These are phyloP conservation scores for Catalaphyllia jardinei DNA, from an alignment of 64 coral and sea anemone genomes.

Conservation along the genomic window DNA sequence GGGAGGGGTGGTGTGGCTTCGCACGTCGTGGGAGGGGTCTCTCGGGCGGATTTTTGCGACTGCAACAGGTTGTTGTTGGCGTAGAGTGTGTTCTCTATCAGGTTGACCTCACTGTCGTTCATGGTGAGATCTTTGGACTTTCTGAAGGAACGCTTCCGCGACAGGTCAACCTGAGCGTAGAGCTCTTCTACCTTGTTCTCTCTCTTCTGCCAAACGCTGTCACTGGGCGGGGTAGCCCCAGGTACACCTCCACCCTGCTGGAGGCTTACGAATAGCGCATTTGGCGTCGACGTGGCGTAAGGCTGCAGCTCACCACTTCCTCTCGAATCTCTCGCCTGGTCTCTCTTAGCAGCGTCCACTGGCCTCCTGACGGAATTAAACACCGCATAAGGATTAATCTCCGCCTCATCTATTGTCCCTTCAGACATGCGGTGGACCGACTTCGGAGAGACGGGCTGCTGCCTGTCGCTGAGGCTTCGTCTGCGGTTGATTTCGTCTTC, in stretches of 20 bases:
- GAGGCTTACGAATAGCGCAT: conserved; percentile 45
- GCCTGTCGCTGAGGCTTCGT: conserved; percentile 10
- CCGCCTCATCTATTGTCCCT: conserved; percentile 5
- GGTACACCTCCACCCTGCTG: conserved; percentile 5
- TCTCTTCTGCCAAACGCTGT: conserved; percentile 66
- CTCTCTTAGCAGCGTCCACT: background rate
- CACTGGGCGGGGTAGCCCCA: conserved; percentile 28
- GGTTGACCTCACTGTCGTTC: conserved; percentile 88
- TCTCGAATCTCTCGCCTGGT: conserved; percentile 22
- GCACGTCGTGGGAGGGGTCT: background rate
- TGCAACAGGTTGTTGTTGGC: conserved; percentile 78
- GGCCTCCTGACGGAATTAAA: conserved; percentile 25
- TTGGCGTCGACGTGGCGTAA: conserved; percentile 84
- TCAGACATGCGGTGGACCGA: background rate
- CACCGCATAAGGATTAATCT: conserved; percentile 54
- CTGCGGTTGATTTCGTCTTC: conserved; percentile 17
- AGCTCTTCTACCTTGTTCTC: conserved; percentile 58
- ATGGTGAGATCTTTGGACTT: conserved; percentile 75
- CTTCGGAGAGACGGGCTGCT: background rate
- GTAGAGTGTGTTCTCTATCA: conserved; percentile 90
- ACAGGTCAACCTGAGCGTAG: conserved; percentile 64
- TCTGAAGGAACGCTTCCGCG: conserved; percentile 69
- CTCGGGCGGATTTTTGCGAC: conserved; percentile 34
- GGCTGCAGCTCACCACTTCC: conserved; percentile 24
- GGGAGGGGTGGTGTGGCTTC: conserved; percentile 74